phyloP scores from a whole-genome alignment of 2,113 vertebrate genomes.

The Channa maculata region DNA sequence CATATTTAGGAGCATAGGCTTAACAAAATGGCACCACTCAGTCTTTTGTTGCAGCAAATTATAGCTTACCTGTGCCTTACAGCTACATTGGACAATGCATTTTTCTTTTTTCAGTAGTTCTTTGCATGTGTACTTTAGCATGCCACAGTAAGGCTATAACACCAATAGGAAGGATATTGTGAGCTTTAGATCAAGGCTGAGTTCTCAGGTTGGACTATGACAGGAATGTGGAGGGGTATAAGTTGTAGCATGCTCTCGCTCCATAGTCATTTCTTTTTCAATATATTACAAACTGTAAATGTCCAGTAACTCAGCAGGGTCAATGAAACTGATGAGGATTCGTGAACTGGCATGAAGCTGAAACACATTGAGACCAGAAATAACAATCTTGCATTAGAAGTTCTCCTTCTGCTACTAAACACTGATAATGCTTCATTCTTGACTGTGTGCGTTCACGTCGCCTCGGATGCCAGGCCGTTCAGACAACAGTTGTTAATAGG shows the following conservation, averaged over 20 bases:
- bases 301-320: constrained; percentile 48
- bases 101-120: constrained; percentile 4
- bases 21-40: too few species aligned
- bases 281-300: constrained; percentile 40
- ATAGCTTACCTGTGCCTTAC: neutral
- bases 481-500: constrained; percentile 66
- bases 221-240: constrained; percentile 76
- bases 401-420: constrained; percentile 10
- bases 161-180: constrained; percentile 64
- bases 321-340: constrained; percentile 37
- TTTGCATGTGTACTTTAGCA: constrained; percentile 21
- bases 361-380: constrained; percentile 21
- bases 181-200: constrained; percentile 46
- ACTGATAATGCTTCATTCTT: constrained; percentile 38
- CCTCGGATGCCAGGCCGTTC: constrained; percentile 47
- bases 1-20: neutral
- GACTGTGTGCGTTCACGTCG: constrained; percentile 43
- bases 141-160: constrained; percentile 21
- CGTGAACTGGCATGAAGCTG: neutral
- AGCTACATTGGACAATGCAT: neutral
- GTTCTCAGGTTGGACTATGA: constrained; percentile 68
- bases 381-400: neutral
- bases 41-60: neutral
- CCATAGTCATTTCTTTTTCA: constrained; percentile 30
- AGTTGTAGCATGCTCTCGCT: constrained; percentile 69